Evolutionary conservation across 2,888 invertebrate species (phyloP), one percentile per base, ranked within the genome.

Genomic region (Parasteatoda lunata): DNA sequence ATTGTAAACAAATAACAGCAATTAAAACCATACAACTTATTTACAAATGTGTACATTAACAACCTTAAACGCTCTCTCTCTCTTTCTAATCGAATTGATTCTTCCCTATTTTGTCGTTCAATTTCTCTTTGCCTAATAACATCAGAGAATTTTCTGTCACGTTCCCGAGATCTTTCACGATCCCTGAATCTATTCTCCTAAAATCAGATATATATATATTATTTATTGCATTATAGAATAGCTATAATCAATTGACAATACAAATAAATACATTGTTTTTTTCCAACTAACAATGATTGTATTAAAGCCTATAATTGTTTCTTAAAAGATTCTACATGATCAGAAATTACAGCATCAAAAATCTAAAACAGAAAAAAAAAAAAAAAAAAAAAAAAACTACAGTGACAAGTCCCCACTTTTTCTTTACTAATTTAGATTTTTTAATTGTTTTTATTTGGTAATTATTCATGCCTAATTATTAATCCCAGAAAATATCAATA

Each of bases 51-150:
- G 2, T 30, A 2, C 2, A 30, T 75, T 30, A 11, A 48, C 7
- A 82, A 88, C 88, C 13, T 96, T 70, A 91, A 89, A 79, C 90
- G 90, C 88, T 91, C 91, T 86, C 90, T 91, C 88, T 91, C 93
- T 90, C 92, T 94, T 87, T 95, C 95, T 78, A 97, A 93, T 77
- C 96, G 94, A 68, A 95, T 94, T 64, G 97, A 96, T 92, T 98
- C 97, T 91, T 96, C 95, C 3, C 96, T 94, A 91, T 97, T 96
- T 11, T 96, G 94, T 5, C 97, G 94, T 91, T 97, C 96, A 13
- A 96, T 94, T 91, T 96, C 96, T 5, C 96, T 94, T 90, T 96
- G 95, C 49, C 96, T 94, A 68, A 95, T 94, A 90, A 95, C 94
- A 90, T 96, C 96, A 90, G 96, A 95, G 78, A 96, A 94, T 66